Evolutionary conservation across 2,797 vertebrate genomes (phyloP).

Genomic region (Pachyuromys duprasi): DNA sequence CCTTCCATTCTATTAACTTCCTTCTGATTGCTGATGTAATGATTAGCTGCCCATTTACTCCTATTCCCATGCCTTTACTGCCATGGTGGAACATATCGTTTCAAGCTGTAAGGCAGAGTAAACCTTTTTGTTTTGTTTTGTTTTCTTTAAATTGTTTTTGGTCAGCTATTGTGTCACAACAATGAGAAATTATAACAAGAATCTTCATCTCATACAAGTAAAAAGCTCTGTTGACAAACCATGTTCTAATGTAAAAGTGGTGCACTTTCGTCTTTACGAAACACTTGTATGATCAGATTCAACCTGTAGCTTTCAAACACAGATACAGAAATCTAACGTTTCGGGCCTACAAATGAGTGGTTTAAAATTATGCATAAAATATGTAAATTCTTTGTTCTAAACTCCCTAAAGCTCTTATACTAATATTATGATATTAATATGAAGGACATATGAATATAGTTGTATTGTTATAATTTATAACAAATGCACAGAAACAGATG

Average conservation of each 20-base stretch:
- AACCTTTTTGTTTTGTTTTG: too few relatives aligned
- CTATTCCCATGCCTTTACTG: neutral
- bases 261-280: neutral
- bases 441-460: neutral
- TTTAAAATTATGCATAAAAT: conserved; percentile 4
- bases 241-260: neutral
- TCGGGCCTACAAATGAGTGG: neutral
- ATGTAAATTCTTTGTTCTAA: neutral
- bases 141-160: neutral
- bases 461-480: neutral
- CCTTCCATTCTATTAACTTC: neutral
- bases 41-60: neutral
- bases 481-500: neutral
- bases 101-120: neutral
- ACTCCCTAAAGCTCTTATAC: neutral
- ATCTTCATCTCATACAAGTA: neutral
- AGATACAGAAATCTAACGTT: neutral
- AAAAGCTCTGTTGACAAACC: neutral
- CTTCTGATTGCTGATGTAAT: neutral
- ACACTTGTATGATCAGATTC: neutral
- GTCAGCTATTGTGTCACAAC: neutral
- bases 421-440: too few relatives aligned
- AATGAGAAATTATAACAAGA: neutral
- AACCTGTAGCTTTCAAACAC: neutral
- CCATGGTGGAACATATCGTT: neutral